Conservation (phyloP, 2,888 invertebrate species). For the Nezara viridula region DNA sequence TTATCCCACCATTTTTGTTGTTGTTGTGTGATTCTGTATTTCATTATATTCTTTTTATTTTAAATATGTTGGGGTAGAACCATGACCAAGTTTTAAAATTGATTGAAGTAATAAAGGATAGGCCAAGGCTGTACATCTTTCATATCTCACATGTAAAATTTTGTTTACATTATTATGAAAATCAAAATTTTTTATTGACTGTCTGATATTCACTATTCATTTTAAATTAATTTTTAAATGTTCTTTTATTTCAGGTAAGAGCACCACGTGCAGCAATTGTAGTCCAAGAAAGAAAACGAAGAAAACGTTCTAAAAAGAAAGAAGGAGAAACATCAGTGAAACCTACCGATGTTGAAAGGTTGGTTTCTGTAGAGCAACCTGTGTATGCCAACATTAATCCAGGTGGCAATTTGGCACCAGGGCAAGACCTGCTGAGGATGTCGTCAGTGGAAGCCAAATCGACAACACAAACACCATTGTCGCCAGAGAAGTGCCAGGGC, state of each 20-base stretch:
- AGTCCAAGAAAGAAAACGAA: slow-evolving; percentile 63
- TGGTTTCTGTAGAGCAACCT: slow-evolving; percentile 59
- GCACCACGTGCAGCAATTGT: slow-evolving; percentile 64
- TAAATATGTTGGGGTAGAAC: no score
- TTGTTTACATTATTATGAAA: no score
- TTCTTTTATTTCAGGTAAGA: slow-evolving; percentile 42
- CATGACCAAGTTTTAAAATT: no score
- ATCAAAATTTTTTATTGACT: no score
- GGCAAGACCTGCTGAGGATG: slow-evolving; percentile 66
- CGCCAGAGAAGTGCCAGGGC: slow-evolving; percentile 64
- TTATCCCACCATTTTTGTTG: no score
- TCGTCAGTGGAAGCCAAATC: slow-evolving; percentile 66
- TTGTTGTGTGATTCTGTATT: no score
- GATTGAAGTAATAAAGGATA: no score
- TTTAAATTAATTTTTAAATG: neutral
- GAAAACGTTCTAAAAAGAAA: slow-evolving; percentile 63
- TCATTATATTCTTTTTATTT: no score
- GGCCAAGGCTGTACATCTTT: no score
- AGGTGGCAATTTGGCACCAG: slow-evolving; percentile 25
- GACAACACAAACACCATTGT: slow-evolving; percentile 65
- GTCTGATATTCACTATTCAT: no score
- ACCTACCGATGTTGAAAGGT: slow-evolving; percentile 53
- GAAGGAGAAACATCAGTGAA: slow-evolving; percentile 56
- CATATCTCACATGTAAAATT: no score
- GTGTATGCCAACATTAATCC: slow-evolving; percentile 51